Evolutionary conservation across 2,113 vertebrate species (phyloP).

Genomic region (Prolemur simus): DNA sequence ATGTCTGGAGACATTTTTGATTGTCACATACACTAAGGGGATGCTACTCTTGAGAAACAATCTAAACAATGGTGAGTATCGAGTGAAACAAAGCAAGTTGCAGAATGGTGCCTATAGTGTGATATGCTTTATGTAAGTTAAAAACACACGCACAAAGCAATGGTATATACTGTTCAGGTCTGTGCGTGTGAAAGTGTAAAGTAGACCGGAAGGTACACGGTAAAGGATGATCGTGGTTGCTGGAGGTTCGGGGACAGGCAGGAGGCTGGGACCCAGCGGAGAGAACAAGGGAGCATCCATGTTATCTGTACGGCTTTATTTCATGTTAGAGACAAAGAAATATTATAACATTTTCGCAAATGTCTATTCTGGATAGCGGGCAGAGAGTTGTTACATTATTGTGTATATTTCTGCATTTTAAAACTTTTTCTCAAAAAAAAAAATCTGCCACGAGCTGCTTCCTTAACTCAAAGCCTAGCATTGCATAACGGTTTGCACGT

Average conservation of each 20-base stretch:
- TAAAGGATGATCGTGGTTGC: background rate
- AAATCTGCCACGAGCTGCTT: too few relatives aligned
- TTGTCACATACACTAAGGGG: background rate
- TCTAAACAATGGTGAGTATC: background rate
- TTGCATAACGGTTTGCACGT: rapidly evolving
- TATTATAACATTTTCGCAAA: background rate
- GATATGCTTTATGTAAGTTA: background rate
- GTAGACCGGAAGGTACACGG: rapidly evolving
- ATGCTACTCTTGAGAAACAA: background rate
- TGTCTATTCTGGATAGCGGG: background rate
- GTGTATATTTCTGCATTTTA: background rate
- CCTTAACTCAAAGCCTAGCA: rapidly evolving
- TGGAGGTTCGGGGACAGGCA: background rate
- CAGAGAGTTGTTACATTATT: background rate
- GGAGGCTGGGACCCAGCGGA: background rate
- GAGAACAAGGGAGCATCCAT: background rate
- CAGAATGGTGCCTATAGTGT: background rate
- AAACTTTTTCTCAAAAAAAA: background rate
- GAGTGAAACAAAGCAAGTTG: background rate
- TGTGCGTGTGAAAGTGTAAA: background rate
- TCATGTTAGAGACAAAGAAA: background rate
- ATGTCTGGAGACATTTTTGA: background rate
- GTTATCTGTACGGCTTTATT: background rate
- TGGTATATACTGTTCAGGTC: background rate
- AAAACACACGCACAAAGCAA: background rate